Evolutionary conservation across 2,113 vertebrate genomes (phyloP).

Genomic region (Spizaetus ornatus): DNA sequence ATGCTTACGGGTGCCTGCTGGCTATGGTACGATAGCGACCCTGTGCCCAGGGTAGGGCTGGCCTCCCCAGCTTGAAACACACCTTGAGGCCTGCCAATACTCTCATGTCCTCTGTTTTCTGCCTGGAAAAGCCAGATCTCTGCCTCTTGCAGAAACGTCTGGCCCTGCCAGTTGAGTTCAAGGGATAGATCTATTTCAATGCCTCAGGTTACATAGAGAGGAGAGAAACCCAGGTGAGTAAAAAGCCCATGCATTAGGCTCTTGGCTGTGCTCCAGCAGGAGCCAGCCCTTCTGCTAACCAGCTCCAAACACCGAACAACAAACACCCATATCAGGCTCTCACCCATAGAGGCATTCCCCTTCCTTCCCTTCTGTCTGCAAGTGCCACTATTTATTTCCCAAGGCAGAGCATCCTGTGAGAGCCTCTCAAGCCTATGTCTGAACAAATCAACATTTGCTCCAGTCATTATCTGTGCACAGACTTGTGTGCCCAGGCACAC

Average conservation of each 20-base stretch:
- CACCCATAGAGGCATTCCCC: neutral
- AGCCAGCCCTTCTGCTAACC: neutral
- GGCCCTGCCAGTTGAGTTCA: neutral
- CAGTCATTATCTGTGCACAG: neutral
- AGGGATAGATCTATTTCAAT: neutral
- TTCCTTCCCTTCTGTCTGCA: neutral
- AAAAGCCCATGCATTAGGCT: neutral
- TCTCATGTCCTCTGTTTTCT: neutral
- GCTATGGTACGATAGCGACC: neutral
- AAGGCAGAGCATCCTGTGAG: neutral
- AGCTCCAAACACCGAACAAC: rapidly evolving
- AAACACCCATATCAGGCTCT: neutral
- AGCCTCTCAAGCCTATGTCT: neutral
- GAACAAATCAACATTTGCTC: neutral
- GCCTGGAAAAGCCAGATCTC: neutral
- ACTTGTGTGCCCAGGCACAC: neutral
- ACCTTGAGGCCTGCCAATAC: neutral
- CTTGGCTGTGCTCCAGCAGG: neutral
- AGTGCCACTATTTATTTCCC: neutral
- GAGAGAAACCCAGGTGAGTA: neutral
- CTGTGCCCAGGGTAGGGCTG: neutral
- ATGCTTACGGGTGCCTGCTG: rapidly evolving
- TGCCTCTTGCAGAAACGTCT: neutral
- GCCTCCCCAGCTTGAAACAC: neutral
- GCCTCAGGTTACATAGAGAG: neutral